Percentiles rank a stretch among this genome's conserved stretches.
phyloP scores from a whole-genome alignment of 2,113 vertebrate species.

The Petrocephalus microphthalmus region DNA sequence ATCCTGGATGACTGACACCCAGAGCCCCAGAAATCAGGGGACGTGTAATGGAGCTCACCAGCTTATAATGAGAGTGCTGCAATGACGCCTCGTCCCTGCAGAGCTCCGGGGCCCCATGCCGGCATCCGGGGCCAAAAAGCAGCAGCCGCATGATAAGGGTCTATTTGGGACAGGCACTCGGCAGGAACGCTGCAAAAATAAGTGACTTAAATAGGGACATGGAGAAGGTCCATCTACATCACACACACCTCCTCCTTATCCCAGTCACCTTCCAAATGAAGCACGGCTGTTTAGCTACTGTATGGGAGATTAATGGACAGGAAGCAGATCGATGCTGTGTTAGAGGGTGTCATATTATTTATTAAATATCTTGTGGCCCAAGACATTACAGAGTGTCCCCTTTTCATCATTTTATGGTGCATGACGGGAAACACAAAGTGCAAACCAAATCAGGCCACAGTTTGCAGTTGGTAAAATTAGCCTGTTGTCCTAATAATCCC shows the following conservation, averaged over 20 bases:
- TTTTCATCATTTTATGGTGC: background rate
- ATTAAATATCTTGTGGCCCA: background rate
- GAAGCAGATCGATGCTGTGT: background rate
- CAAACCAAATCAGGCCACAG: background rate
- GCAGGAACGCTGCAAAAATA: background rate
- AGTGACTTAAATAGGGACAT: background rate
- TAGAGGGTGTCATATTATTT: background rate
- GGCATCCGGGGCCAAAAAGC: background rate
- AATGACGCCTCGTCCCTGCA: background rate
- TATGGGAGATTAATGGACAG: background rate
- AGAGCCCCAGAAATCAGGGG: conserved; percentile 1
- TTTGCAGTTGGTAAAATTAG: background rate
- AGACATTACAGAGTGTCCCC: background rate
- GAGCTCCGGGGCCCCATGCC: background rate
- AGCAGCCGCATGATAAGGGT: background rate
- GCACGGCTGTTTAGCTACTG: background rate
- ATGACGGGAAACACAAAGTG: background rate
- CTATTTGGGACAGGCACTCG: background rate
- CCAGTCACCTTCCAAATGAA: background rate
- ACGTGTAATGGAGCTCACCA: conserved; percentile 16
- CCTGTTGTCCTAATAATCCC: background rate
- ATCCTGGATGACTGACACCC: conserved; percentile 15
- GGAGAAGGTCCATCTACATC: background rate
- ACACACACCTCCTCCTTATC: background rate
- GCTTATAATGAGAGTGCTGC: background rate